A percentile compares a stretch with the other conserved stretches of the same genome.
phyloP scores from a whole-genome alignment of 2,888 invertebrate species.

The Caenorhabditis doughertyi region DNA sequence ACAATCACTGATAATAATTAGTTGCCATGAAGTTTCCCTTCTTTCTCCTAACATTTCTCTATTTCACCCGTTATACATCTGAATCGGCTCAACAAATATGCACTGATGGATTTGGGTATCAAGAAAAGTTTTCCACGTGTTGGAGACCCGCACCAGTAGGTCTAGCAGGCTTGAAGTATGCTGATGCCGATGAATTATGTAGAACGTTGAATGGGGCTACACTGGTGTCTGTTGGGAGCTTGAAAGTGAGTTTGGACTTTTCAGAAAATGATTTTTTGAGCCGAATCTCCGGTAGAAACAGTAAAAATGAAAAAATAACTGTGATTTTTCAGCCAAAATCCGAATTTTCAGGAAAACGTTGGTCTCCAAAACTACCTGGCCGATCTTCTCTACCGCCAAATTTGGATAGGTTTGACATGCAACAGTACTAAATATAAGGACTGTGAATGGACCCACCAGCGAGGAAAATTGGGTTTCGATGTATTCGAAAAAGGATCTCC shows the following conservation, averaged over 20 bases:
- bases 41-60: too few species aligned
- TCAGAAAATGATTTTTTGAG: not conserved
- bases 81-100: not conserved
- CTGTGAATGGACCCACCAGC: not conserved
- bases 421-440: not conserved
- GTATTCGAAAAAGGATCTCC: not conserved
- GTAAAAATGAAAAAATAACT: too few species aligned
- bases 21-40: too few species aligned
- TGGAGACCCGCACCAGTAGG: too few species aligned
- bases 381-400: not conserved
- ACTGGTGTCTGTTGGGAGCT: not conserved
- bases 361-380: not conserved
- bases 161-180: too few species aligned
- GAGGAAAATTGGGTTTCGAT: not conserved
- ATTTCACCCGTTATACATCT: too few species aligned
- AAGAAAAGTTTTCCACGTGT: not conserved
- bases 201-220: not conserved
- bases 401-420: not conserved
- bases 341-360: not conserved
- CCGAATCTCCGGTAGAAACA: too few species aligned
- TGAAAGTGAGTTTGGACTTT: not conserved
- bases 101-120: not conserved
- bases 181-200: not conserved
- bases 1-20: too few species aligned
- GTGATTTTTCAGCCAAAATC: too few species aligned